phyloP scores from a whole-genome alignment of 2,888 invertebrate species.

The Gastracanthus pulcherrimus region DNA sequence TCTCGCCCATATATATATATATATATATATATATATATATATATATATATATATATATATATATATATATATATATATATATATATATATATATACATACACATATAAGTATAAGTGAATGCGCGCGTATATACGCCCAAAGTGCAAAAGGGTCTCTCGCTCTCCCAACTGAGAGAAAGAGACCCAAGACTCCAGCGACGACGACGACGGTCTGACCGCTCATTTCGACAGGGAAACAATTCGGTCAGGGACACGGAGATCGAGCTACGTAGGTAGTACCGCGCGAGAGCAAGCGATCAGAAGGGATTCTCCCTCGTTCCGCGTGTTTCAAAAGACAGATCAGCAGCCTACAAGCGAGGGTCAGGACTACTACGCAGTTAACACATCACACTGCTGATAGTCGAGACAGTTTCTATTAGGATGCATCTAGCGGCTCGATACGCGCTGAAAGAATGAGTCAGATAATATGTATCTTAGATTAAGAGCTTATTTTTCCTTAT shows the following conservation, averaged over 20 bases:
- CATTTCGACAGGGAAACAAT: conserved; percentile 49
- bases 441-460: too few relatives aligned
- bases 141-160: not conserved
- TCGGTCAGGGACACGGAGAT: conserved; percentile 49
- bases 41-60: not conserved
- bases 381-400: too few relatives aligned
- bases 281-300: too few relatives aligned
- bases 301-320: conserved; percentile 56
- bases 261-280: too few relatives aligned
- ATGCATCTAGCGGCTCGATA: too few relatives aligned
- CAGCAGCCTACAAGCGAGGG: conserved; percentile 65
- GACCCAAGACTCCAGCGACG: too few relatives aligned
- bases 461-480: too few relatives aligned
- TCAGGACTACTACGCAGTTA: too few relatives aligned
- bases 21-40: not conserved
- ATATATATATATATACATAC: not conserved
- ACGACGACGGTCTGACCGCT: conserved; percentile 1
- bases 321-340: too few relatives aligned
- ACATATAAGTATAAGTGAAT: too few relatives aligned
- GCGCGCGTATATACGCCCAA: not conserved
- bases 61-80: not conserved
- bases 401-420: too few relatives aligned
- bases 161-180: not conserved
- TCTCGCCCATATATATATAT: not conserved
- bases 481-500: too few relatives aligned